Evolutionary conservation across 2,888 invertebrate species (phyloP), one percentile per base, ranked within the genome.

Genomic region (Xiphydria camelus): DNA sequence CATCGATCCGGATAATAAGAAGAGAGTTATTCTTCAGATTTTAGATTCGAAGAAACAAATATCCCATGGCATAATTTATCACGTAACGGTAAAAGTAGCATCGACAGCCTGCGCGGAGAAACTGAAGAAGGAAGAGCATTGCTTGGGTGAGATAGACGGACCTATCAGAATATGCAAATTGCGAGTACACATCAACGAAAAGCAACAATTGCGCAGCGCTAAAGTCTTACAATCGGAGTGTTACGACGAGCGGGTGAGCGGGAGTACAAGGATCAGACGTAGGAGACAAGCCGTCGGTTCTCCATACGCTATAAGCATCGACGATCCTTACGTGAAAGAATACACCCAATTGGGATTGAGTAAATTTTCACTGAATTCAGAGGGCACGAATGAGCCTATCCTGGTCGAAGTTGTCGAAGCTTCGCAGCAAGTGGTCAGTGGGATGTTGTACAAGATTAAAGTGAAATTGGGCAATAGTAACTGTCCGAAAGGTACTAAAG

Each of bases 391-490:
- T 15, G 65, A 70, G 19, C 66, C 64, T 0, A 51, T 65, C n/a
- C 52, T 81, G 12, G 62, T 77, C 1, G 64, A 76, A 41, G 64
- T 84, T 4, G 69, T 73, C 38, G 76, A 78, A 1, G 79, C 80
- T 7, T 69, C 77, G 0, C 68, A 68, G 15, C 79, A 83, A 70
- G 65, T 82, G 7, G 81, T 84, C 4, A 73, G 81, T 35, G 86
- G 85, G 12, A 58, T 72, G 19, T 61, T 80, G 38, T 83, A 82
- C 19, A 80, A 78, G 62, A 80, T 88, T 32, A 79, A 80, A 53
- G 81, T 82, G 37, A 76, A 80, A 54, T 72, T 87, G 6, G 82
- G 82, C 9, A 77, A 79, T 29, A 82, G 83, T 2, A 76, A 77
- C 43, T 84, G 85, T 55, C 61, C 70, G 5, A 80, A 78, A 53